Base-by-base conservation (phyloP, 2,797 vertebrate genomes). In the Taeniopygia guttata region DNA sequence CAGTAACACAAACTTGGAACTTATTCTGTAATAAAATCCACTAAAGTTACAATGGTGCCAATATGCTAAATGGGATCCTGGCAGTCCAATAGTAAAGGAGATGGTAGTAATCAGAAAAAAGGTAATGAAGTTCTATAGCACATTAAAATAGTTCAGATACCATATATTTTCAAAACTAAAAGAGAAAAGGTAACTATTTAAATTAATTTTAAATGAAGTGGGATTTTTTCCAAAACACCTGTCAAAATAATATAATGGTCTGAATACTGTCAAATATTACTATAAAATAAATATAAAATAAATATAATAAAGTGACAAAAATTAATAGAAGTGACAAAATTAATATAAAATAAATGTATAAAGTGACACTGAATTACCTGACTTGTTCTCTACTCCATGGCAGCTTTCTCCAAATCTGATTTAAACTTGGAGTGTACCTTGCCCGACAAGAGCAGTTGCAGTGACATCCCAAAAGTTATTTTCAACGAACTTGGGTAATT, bases 91-190 rank as follows among this genome's bases (percentile, higher is more conserved):
- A 87, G 58, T 48, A 46, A 85, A 62, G 30, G 20, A 82, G 5
- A 15, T 20, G 4, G 10, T 59, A 79, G 43, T 66, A 85, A 36
- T 56, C n/a, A 79, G 63, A 76, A 89, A 56, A 95, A 49, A 9
- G 17, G 1, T 42, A 43, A 25, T 2, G 0, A 73, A 76, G 20
- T 54, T 94, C 42, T 79, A 10, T 19, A 91, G 9, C 19, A n/a
- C 26, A 90, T 84, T 40, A 40, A 84, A 86, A 76, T 63, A 81
- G 49, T 79, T 85, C 22, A 63, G 64, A 80, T 63, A 77, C 51
- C 13, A 66, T 38, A 17, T 89, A 38, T 84, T 94, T 96, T 95
- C 69, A 87, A 87, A 64, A 70, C 12, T 27, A 25, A 78, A 91
- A 79, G 42, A 80, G 46, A 91, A 89, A 69, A 76, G 26, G n/a